Evolutionary conservation across 2,113 vertebrate species (phyloP), one percentile per base, ranked within the genome.

Genomic region (Myotis yumanensis): DNA sequence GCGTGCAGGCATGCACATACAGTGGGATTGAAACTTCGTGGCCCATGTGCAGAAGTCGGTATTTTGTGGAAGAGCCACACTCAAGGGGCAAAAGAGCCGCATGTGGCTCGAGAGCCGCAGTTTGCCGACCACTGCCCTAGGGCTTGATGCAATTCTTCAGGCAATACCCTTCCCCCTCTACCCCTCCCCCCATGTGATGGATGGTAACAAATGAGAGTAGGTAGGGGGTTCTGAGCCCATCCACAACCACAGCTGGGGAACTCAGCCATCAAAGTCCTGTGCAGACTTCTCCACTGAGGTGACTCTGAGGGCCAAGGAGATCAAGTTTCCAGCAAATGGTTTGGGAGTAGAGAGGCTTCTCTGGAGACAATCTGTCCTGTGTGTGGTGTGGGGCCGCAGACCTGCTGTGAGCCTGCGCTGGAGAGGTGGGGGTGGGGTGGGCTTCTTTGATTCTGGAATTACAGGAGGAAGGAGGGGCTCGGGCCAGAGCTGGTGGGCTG

Each of bases 311-410:
- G 97, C 97, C 97, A 98, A 76, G 86, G 93, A 51, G 97, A 98
- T 98, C 98, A 25, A 82, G 85, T 98, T 98, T 98, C 97, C 1
- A 96, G 96, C 95, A 97, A 98, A 96, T 23, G 72, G 75, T 30
- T 91, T 96, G 77, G 76, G 75, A 6, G 86, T 35, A 48, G 72
- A 46, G 86, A 93, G 46, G 25, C 89, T 96, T 57, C 0, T 16
- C 57, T 0, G 0, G n/a, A 87, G 66, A 93, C 83, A 73, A n/a
- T 54, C 90, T 0, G 0, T 69, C 35, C 46, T 16, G 86, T 93
- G 89, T 96, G 62, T 35, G 89, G 57, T 52, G 87, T 88, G 97
- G 93, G 96, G 96, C 95, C 94, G 83, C 86, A 91, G 93, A 37
- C 40, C 59, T 11, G 85, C 86, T 40, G 25, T n/a, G 69, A 17